These are phyloP conservation scores for Drosophila suzukii DNA, from an alignment of 1,140 invertebrate species.

Conservation along the genomic window DNA sequence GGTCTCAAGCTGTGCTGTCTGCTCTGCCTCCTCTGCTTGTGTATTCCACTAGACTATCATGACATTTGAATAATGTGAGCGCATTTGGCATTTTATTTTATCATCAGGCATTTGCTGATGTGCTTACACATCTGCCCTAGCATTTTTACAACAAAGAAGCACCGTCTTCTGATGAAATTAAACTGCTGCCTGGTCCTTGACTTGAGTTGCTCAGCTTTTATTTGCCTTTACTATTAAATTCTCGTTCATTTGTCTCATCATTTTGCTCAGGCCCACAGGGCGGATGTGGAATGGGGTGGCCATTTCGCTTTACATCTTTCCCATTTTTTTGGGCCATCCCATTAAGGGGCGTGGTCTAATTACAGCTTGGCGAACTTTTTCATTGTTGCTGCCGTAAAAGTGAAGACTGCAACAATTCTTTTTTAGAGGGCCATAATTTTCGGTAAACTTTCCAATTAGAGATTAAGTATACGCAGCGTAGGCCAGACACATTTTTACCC, in stretches of 20 bases:
- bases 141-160: conserved; percentile 32
- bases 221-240: conserved; percentile 73
- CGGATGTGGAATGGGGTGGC: conserved; percentile 26
- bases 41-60: conserved; percentile 67
- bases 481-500: conserved; percentile 17
- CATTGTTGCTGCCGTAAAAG: conserved; percentile 62
- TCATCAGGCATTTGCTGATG: conserved; percentile 77
- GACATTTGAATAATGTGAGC: conserved; percentile 79
- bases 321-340: conserved; percentile 3
- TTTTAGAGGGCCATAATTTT: conserved; percentile 53
- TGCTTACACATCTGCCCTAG: conserved; percentile 45
- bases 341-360: conserved; percentile 58
- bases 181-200: conserved; percentile 55
- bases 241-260: conserved; percentile 68
- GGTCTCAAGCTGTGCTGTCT: conserved; percentile 34
- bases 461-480: conserved; percentile 63
- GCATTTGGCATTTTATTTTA: conserved; percentile 82
- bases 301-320: conserved; percentile 21
- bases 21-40: conserved; percentile 6
- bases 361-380: conserved; percentile 60
- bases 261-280: conserved; percentile 42
- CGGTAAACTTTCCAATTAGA: conserved; percentile 63
- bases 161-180: conserved; percentile 69
- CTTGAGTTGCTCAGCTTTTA: conserved; percentile 55
- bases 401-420: conserved; percentile 51